Conservation (phyloP, 1,140 invertebrate genomes). For the Zaprionus ornatus region DNA sequence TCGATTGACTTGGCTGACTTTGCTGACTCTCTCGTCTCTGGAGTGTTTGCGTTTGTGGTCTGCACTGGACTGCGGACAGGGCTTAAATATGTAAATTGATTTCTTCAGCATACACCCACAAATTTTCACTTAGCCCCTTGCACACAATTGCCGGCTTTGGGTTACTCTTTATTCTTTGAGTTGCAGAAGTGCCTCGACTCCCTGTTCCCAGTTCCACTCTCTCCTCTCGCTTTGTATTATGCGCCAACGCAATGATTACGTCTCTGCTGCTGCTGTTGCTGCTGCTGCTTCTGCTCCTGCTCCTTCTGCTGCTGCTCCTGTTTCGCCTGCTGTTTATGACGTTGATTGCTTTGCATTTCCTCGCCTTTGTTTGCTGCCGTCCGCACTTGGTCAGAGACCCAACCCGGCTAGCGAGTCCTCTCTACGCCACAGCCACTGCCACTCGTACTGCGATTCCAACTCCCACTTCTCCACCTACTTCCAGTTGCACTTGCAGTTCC, state of each 20-base stretch:
- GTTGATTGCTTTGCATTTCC: conserved; percentile 79
- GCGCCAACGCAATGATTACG: conserved; percentile 6
- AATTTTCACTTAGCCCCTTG: conserved; percentile 37
- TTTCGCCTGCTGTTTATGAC: conserved; percentile 52
- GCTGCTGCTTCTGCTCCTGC: not conserved
- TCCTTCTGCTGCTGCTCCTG: not conserved
- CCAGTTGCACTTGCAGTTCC: not conserved
- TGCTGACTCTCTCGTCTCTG: not conserved
- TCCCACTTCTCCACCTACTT: not conserved
- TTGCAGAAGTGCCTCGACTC: not conserved
- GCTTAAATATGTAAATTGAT: conserved; percentile 78
- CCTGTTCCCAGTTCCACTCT: conserved; percentile 12
- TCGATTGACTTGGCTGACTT: conserved; percentile 5
- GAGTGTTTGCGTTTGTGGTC: not conserved
- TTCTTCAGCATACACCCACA: conserved; percentile 52
- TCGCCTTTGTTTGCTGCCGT: conserved; percentile 55
- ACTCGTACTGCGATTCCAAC: not conserved
- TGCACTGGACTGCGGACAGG: conserved; percentile 1
- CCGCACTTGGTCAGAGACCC: not conserved
- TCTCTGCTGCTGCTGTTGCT: conserved; percentile 11
- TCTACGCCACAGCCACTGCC: conserved; percentile 8
- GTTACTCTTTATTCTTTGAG: conserved; percentile 7
- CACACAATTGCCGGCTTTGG: conserved; percentile 14
- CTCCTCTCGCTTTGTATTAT: not conserved
- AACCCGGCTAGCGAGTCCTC: too few species aligned